Evolutionary conservation across 1,140 invertebrate genomes (phyloP).

Genomic region (Plutomurus gul): DNA sequence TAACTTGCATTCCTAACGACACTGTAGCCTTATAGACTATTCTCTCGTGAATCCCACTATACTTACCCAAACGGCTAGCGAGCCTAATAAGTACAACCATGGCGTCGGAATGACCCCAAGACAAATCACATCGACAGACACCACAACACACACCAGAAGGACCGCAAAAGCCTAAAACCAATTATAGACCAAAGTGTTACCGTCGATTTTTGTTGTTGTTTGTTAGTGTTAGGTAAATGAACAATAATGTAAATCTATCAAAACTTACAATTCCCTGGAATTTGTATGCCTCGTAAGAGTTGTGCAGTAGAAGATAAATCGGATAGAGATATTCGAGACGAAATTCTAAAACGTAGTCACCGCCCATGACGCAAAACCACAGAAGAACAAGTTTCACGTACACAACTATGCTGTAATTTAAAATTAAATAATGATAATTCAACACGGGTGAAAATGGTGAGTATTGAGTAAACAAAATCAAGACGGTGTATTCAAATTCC

Average conservation of each 20-base stretch:
- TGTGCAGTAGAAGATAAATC: conserved; percentile 94
- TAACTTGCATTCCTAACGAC: too few species aligned
- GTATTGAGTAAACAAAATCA: background rate
- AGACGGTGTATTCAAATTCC: background rate
- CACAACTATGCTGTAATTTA: conserved; percentile 76
- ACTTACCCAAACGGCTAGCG: conserved; percentile 52
- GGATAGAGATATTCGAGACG: conserved; percentile 99
- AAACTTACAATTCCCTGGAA: conserved; percentile 95
- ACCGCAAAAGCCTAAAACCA: conserved; percentile 91
- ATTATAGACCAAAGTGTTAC: background rate
- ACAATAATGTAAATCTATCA: conserved; percentile 43
- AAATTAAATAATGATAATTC: background rate
- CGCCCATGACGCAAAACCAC: conserved; percentile 92
- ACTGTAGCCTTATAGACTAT: too few species aligned
- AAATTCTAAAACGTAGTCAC: conserved; percentile 97
- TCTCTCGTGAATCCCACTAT: too few species aligned
- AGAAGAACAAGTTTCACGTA: conserved; percentile 95
- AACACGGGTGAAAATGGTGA: too few species aligned
- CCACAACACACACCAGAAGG: conserved; percentile 96
- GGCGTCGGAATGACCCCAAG: conserved; percentile 97
- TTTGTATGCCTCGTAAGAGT: conserved; percentile 97
- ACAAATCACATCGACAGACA: conserved; percentile 98
- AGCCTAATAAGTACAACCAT: conserved; percentile 50
- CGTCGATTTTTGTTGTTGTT: too few species aligned
- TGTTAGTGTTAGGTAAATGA: background rate